Base-by-base conservation (phyloP, 2,797 vertebrate species). In the Sebastes vulpes region DNA sequence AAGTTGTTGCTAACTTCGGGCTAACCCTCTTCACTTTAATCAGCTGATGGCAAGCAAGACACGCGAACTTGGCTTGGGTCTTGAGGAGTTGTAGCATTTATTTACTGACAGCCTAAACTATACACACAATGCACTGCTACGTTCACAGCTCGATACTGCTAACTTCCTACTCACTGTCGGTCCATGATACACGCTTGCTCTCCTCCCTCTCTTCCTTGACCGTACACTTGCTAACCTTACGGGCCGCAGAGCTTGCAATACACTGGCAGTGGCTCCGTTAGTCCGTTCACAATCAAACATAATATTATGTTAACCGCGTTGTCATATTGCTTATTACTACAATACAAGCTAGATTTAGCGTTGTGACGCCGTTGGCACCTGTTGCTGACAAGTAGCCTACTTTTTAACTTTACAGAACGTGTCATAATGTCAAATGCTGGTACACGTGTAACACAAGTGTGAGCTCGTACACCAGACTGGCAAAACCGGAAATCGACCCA, bases 211-310 rank as follows among this genome's bases (percentile, higher is more conserved):
- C 38, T 42, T 42, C 38, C 38, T 46, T 0, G 5, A 46, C 38
- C 16, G 0, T 0, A 46, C 16, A 48, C 42, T 48, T 0, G 42
- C 42, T 48, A 48, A 48, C 42, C 0, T 48, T 48, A n/a, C 0
- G 6, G 42, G 16, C 16, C 0, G 42, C 42, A 0, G 16, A 18
- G 16, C 16, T 48, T 0, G 42, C 42, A n/a, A 48, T 48, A 48
- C 16, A 48, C 42, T 18, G 42, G 42, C 42, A 10, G 25, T 26
- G 25, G 25, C 25, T 26, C 25, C 25, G 25, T 26, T 26, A 26
- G 4, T 26, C 25, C 25, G 25, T 26, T 26, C 25, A 26, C 25
- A 26, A 26, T 26, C 25, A 26, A 46, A 48, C 42, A 48, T 48
- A 48, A 48, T n/a, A 48, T 48, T 48, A 48, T 48, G 42, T 48